Base-by-base conservation (phyloP, 2,113 vertebrate species). In the Neopipo cinnamomea region DNA sequence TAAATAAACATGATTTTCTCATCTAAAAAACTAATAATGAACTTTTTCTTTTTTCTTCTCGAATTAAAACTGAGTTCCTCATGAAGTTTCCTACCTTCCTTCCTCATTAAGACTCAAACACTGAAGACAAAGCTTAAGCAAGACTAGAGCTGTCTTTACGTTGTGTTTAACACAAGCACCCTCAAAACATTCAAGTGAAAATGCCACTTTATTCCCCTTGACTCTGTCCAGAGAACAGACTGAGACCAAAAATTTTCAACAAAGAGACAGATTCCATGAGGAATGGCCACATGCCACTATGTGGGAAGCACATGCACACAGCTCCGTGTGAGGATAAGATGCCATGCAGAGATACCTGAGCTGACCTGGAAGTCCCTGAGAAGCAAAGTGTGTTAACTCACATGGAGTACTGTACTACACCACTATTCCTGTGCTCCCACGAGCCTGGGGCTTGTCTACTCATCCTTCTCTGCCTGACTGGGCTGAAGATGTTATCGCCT, bases 301-400 rank as follows among this genome's bases (percentile, higher is more conserved):
- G 13, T 22, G 62, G 63, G 47, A 68, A 85, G 63, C 56, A 56
- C 88, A 86, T 80, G 95, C 95, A 94, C 20, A 74, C 0, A 4
- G 23, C 83, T 86, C 31, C 5, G 9, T 13, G 83, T 42, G 88
- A 83, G 4, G 2, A 53, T 14, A 76, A 80, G 67, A 55, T 39
- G 50, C 31, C 92, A 95, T 81, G 91, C 95, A 95, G 71, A 93
- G 94, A 80, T 78, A 89, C 86, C 95, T 93, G 95, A 88, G 88
- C 92, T 92, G 95, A 71, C 67, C 28, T 86, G 88, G 81, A 65
- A 91, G 77, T 58, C 90, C 74, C 92, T 73, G 88, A 80, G 88
- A 9, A 93, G 94, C 67, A 80, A 91, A 66, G 72, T 6, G 58
- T 42, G 72, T 77, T 16, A 66, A 41, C 85, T 47, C 50, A 37